phyloP scores from a whole-genome alignment of 2,888 invertebrate genomes.

The Drosophila anceps region DNA sequence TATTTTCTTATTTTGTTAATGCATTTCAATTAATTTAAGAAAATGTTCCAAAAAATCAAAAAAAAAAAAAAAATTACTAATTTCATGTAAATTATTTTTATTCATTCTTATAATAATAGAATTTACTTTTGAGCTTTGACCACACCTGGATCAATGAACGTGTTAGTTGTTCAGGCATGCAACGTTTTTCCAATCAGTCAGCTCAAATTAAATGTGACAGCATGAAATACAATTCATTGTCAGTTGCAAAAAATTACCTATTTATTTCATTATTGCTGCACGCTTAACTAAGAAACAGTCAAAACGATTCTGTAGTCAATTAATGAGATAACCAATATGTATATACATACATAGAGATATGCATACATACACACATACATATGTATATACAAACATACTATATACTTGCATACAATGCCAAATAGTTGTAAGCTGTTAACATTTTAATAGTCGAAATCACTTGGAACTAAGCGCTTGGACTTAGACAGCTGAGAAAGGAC shows the following conservation, averaged over 20 bases:
- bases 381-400: no score
- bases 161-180: not conserved
- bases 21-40: no score
- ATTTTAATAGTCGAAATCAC: no score
- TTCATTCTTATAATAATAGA: not conserved
- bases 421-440: not conserved
- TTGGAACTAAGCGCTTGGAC: no score
- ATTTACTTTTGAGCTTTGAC: not conserved
- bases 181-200: not conserved
- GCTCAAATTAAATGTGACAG: slow-evolving; percentile 2
- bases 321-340: not conserved
- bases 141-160: not conserved
- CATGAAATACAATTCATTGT: slow-evolving; percentile 13
- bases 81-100: not conserved
- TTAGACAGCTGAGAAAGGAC: no score
- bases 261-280: not conserved
- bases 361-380: no score
- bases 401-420: no score
- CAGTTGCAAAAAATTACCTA: not conserved
- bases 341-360: not conserved
- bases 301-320: not conserved
- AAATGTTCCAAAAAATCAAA: no score
- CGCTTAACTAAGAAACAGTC: not conserved
- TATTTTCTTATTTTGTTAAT: not conserved
- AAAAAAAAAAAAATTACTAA: no score